A percentile compares a stretch with the other conserved stretches of the same genome.
Conservation (phyloP, 2,888 invertebrate genomes). For the Drosophila phalerata region DNA sequence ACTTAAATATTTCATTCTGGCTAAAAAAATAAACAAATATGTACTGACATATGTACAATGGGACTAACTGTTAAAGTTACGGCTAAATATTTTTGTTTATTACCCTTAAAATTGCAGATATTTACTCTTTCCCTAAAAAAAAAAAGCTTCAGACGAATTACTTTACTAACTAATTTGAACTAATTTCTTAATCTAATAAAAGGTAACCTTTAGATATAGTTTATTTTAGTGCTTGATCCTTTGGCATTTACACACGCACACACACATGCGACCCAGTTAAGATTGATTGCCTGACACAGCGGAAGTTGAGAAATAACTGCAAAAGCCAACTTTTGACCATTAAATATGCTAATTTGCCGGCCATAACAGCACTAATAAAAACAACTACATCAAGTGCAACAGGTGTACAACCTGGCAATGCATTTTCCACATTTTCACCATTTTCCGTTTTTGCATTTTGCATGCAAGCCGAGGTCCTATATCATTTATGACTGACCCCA, state of each 20-base stretch:
- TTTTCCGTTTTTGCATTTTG: slow-evolving; percentile 26
- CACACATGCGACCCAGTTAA: slow-evolving; percentile 23
- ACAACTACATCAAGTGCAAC: slow-evolving; percentile 40
- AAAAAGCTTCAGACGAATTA: not conserved
- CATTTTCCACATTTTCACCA: slow-evolving; percentile 7
- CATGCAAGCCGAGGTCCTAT: slow-evolving; percentile 35
- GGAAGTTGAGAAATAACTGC: slow-evolving; percentile 43
- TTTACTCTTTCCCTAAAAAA: not conserved
- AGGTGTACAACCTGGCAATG: slow-evolving; percentile 45
- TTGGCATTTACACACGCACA: slow-evolving; percentile 30
- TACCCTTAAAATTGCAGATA: not conserved
- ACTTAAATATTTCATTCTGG: too few relatives aligned
- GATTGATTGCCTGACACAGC: slow-evolving; percentile 44
- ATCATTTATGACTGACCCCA: slow-evolving; percentile 19
- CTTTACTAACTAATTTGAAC: not conserved
- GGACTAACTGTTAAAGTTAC: too few relatives aligned
- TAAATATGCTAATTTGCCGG: slow-evolving; percentile 51
- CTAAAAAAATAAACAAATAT: too few relatives aligned
- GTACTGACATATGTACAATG: too few relatives aligned
- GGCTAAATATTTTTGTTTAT: not conserved
- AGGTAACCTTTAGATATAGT: slow-evolving; percentile 9
- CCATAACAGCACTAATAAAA: slow-evolving; percentile 19
- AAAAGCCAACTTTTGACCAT: slow-evolving; percentile 37
- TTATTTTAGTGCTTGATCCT: slow-evolving; percentile 1
- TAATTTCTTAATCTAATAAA: slow-evolving; percentile 18